Conservation (phyloP, 2,888 invertebrate species). For the Augochlorella aurata region DNA sequence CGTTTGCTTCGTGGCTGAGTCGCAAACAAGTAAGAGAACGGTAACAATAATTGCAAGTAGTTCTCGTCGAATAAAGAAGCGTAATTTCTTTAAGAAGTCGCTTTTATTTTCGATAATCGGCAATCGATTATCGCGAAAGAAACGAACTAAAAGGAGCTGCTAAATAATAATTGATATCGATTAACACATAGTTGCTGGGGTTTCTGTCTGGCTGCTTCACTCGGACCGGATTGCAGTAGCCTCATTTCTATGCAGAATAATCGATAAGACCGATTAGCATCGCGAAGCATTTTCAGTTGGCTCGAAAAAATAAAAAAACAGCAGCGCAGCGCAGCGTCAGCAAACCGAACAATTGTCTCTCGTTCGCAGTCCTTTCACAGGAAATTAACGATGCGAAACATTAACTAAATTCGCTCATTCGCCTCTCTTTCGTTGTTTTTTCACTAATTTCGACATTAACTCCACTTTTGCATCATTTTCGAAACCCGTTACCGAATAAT, state of each 20-base stretch:
- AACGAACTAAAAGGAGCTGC: background rate
- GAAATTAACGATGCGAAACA: background rate
- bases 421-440: background rate
- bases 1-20: no score
- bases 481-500: background rate
- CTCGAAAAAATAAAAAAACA: conserved; percentile 2
- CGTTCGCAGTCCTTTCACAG: background rate
- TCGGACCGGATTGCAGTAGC: conserved; percentile 29
- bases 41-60: background rate
- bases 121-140: background rate
- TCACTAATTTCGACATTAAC: background rate
- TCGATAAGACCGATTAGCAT: conserved; percentile 48
- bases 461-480: background rate
- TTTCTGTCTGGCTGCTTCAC: conserved; percentile 35
- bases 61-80: background rate
- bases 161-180: conserved; percentile 30
- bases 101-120: background rate
- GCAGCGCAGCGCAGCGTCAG: background rate
- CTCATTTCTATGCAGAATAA: conserved; percentile 40
- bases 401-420: background rate
- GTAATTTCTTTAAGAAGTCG: background rate
- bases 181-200: conserved; percentile 25
- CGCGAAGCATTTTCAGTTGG: conserved; percentile 21
- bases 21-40: no score
- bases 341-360: background rate